Conservation (phyloP, 2,113 vertebrate genomes). For the Varanus salvator region DNA sequence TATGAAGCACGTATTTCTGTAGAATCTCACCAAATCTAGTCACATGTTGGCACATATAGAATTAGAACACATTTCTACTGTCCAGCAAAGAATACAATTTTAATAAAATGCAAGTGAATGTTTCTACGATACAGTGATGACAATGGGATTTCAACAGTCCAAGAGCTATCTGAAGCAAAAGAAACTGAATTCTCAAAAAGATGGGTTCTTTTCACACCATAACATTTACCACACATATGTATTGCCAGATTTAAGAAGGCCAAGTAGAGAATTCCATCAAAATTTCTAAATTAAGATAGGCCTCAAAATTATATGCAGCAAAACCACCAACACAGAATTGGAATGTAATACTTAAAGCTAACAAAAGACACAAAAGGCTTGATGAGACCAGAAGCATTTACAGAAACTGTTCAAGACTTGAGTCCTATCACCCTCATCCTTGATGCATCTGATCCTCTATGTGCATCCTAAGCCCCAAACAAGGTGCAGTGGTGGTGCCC, state of each 20-base stretch:
- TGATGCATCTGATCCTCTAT: too few relatives aligned
- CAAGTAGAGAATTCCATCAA: neutral
- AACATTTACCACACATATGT: neutral
- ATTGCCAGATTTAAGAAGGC: neutral
- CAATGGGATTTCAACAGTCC: neutral
- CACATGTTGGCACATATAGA: neutral
- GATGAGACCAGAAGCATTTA: neutral
- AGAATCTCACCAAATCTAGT: neutral
- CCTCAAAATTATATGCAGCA: neutral
- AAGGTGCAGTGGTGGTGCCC: too few relatives aligned
- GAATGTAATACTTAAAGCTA: neutral
- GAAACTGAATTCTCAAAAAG: neutral
- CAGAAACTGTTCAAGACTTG: neutral
- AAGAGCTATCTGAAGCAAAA: neutral
- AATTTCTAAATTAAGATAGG: too few relatives aligned
- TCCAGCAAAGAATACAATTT: neutral
- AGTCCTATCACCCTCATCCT: too few relatives aligned
- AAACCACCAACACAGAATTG: neutral
- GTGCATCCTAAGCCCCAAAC: too few relatives aligned
- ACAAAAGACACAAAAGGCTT: neutral
- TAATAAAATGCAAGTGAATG: neutral
- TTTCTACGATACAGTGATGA: neutral
- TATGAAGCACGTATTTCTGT: neutral
- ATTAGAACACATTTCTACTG: neutral
- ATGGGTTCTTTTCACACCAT: neutral